These are phyloP conservation scores for Colius striatus DNA, from an alignment of 2,113 vertebrate species.

Conservation along the genomic window DNA sequence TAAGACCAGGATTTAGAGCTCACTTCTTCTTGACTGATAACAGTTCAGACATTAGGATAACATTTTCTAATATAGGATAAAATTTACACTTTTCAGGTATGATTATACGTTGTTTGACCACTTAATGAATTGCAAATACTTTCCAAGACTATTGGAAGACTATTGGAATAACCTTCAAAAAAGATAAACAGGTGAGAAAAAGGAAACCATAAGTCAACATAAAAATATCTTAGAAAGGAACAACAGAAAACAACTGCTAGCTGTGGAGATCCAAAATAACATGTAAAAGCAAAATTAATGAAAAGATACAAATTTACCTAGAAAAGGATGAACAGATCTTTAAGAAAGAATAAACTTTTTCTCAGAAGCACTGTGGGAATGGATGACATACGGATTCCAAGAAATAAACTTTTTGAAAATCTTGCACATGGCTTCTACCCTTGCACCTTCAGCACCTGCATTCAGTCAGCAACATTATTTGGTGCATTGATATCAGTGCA, in stretches of 20 bases:
- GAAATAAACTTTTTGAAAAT: neutral
- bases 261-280: neutral
- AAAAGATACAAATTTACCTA: neutral
- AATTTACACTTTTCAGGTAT: neutral
- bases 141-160: neutral
- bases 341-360: neutral
- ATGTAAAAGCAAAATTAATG: neutral
- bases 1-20: neutral
- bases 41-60: neutral
- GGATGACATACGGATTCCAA: neutral
- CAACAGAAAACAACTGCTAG: neutral
- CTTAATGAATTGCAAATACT: neutral
- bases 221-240: neutral
- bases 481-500: neutral
- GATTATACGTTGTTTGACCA: neutral
- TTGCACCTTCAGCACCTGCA: neutral
- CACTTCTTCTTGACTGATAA: neutral
- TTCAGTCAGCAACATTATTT: neutral
- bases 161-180: neutral
- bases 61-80: neutral
- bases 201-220: neutral
- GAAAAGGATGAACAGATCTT: neutral
- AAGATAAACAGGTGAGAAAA: neutral
- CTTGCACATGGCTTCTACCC: neutral
- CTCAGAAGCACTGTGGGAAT: neutral